Percentiles rank a stretch among this genome's conserved stretches.
These are phyloP conservation scores for Drosophila pallidifrons DNA, from an alignment of 1,140 invertebrate species.

Conservation along the genomic window DNA sequence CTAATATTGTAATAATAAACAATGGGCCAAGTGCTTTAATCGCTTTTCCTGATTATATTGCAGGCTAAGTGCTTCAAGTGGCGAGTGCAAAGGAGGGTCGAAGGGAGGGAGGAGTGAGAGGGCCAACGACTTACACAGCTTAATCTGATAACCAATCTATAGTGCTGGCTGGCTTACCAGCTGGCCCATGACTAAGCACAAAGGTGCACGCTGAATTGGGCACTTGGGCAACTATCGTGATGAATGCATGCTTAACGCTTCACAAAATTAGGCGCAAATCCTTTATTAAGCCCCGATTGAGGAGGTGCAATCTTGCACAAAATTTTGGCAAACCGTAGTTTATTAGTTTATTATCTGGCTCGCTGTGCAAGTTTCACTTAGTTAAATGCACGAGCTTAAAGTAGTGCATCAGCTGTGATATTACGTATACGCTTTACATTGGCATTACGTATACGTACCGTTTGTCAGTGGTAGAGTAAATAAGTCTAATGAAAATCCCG, in stretches of 20 bases:
- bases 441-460: no score
- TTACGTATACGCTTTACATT: no score
- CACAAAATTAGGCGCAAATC: constrained; percentile 43
- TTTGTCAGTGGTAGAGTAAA: neutral
- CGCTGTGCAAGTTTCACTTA: constrained; percentile 6
- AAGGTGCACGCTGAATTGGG: constrained; percentile 38
- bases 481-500: constrained; percentile 25
- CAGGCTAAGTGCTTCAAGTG: constrained; percentile 66
- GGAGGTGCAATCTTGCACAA: neutral
- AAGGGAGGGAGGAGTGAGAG: no score
- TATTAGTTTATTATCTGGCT: neutral
- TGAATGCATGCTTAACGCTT: constrained; percentile 36
- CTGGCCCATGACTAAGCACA: constrained; percentile 47
- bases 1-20: constrained; percentile 83
- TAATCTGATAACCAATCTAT: constrained; percentile 54
- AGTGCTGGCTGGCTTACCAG: constrained; percentile 22
- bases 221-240: constrained; percentile 39
- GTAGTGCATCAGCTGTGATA: neutral
- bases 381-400: neutral
- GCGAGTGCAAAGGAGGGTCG: constrained; percentile 3
- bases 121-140: constrained; percentile 17
- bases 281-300: constrained; percentile 27
- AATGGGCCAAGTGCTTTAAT: constrained; percentile 81
- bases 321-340: neutral
- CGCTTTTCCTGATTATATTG: constrained; percentile 82